phyloP scores from a whole-genome alignment of 1,140 invertebrate species.

The Centruroides sculpturatus region DNA sequence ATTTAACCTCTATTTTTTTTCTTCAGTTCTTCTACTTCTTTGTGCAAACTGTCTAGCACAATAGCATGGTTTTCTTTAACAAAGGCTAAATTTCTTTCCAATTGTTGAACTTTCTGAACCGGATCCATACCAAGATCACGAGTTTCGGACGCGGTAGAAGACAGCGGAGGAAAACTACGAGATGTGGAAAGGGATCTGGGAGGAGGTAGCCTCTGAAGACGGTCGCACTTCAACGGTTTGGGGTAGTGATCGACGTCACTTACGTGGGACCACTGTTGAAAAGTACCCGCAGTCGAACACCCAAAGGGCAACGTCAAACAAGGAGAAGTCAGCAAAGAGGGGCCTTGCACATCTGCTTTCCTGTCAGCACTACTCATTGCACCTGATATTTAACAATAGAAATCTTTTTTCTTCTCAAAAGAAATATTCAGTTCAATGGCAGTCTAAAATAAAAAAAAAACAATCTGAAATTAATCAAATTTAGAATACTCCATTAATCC shows the following conservation, averaged over 20 bases:
- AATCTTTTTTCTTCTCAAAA: too few relatives aligned
- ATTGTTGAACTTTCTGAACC: slow-evolving; percentile 12
- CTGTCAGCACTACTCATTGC: slow-evolving; percentile 13
- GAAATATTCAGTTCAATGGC: too few relatives aligned
- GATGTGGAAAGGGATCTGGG: slow-evolving; percentile 7
- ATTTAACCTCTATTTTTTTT: slow-evolving; percentile 12
- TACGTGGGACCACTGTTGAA: slow-evolving; percentile 10
- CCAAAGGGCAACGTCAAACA: slow-evolving; percentile 10
- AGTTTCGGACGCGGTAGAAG: background rate
- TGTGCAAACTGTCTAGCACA: slow-evolving; percentile 11
- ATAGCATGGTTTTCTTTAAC: slow-evolving; percentile 11
- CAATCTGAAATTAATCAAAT: too few relatives aligned
- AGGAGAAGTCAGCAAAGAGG: slow-evolving; percentile 3
- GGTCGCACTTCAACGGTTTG: slow-evolving; percentile 8
- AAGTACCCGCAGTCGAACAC: background rate
- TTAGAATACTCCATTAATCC: too few relatives aligned
- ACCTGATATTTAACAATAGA: too few relatives aligned
- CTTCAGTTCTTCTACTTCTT: slow-evolving; percentile 15
- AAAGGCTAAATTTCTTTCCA: slow-evolving; percentile 16
- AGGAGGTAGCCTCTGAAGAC: slow-evolving; percentile 2
- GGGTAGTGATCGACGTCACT: slow-evolving; percentile 6
- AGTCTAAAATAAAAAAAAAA: too few relatives aligned
- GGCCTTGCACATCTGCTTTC: slow-evolving; percentile 11
- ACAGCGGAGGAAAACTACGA: background rate
- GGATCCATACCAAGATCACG: slow-evolving; percentile 5